These are phyloP conservation scores for Prosapia bicincta DNA, from an alignment of 2,888 invertebrate species.

Conservation along the genomic window DNA sequence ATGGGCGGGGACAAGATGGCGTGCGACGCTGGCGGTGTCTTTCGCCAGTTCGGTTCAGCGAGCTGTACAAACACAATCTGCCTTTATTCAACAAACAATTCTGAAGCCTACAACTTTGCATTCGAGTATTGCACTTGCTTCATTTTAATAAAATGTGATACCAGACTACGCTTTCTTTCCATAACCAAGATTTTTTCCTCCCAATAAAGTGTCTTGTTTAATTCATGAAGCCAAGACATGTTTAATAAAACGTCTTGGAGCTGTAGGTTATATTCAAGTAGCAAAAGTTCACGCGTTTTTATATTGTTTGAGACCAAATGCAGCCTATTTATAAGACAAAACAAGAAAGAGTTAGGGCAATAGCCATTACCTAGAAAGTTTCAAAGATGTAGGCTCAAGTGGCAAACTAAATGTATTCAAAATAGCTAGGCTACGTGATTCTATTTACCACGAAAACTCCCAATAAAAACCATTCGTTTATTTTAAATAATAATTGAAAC, in stretches of 20 bases:
- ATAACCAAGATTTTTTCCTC: background rate
- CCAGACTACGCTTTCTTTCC: background rate
- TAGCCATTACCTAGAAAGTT: no score
- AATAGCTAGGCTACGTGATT: no score
- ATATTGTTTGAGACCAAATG: background rate
- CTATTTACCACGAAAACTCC: no score
- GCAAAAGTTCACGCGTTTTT: background rate
- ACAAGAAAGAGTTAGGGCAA: no score
- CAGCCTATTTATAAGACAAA: no score
- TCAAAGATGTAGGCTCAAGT: no score
- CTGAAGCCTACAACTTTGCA: slow-evolving; percentile 10
- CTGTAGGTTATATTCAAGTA: background rate
- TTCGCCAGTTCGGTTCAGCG: slow-evolving; percentile 45
- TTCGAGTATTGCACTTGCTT: slow-evolving; percentile 15
- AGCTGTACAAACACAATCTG: slow-evolving; percentile 41
- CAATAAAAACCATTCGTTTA: no score
- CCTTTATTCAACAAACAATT: slow-evolving; percentile 19
- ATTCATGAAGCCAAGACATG: slow-evolving; percentile 17
- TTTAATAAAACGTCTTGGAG: background rate
- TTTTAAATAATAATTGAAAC: no score
- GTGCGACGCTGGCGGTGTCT: slow-evolving; percentile 46
- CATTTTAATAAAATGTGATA: slow-evolving; percentile 27
- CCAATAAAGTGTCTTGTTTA: slow-evolving; percentile 23
- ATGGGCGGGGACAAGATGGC: slow-evolving; percentile 50
- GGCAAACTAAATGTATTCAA: no score